These are phyloP conservation scores for Notodonta dromedarius DNA, from an alignment of 2,888 invertebrate species.

Conservation along the genomic window DNA sequence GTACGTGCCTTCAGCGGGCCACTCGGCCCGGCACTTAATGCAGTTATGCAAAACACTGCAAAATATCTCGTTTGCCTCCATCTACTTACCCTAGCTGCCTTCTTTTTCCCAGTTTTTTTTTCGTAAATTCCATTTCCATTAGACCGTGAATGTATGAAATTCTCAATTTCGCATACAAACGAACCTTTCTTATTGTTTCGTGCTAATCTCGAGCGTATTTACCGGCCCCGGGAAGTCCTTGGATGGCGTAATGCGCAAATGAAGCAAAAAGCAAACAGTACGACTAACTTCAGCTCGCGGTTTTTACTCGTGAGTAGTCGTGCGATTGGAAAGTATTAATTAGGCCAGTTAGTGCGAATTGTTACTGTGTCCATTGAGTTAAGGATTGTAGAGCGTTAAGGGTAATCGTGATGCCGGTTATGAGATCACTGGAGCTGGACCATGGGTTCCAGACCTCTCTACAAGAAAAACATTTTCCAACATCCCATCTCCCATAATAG, in stretches of 20 bases:
- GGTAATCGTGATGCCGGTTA: too few species aligned
- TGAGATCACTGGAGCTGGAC: too few species aligned
- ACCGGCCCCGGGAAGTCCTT: not conserved
- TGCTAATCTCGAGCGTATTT: slow-evolving; percentile 1
- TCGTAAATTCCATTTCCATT: slow-evolving; percentile 47
- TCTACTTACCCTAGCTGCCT: slow-evolving; percentile 43
- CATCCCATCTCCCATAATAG: too few species aligned
- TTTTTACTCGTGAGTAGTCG: not conserved
- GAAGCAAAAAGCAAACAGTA: not conserved
- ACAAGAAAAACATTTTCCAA: too few species aligned
- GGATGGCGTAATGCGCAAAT: not conserved
- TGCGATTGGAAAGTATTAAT: too few species aligned
- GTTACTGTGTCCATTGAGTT: too few species aligned
- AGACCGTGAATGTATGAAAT: slow-evolving; percentile 37
- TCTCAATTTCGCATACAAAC: slow-evolving; percentile 27
- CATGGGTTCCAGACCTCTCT: too few species aligned
- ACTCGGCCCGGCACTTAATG: slow-evolving; percentile 57
- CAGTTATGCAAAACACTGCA: slow-evolving; percentile 69
- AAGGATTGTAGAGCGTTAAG: too few species aligned
- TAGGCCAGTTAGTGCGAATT: too few species aligned
- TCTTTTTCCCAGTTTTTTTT: slow-evolving; percentile 36
- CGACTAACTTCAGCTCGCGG: not conserved
- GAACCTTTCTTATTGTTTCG: slow-evolving; percentile 5
- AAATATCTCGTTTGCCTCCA: slow-evolving; percentile 58
- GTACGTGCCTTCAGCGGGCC: slow-evolving; percentile 61